These are phyloP conservation scores for Macrochelys suwanniensis DNA, from an alignment of 2,797 vertebrate species.

Conservation along the genomic window DNA sequence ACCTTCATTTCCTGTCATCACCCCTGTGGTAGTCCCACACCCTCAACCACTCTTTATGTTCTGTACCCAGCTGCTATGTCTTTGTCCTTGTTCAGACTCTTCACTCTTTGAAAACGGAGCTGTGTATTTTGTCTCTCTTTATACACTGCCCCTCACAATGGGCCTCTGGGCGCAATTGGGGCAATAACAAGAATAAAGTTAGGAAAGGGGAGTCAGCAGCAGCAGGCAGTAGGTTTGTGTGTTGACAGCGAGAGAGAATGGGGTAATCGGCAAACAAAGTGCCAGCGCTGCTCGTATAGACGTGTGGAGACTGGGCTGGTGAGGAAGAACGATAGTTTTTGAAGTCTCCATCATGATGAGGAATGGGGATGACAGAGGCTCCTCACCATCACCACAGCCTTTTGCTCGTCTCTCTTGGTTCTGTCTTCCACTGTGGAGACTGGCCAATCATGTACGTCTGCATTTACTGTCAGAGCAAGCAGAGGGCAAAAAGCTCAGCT, in stretches of 20 bases:
- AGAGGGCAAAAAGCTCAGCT: rapidly evolving
- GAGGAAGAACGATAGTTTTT: neutral
- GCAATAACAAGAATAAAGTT: neutral
- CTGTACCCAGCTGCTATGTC: no score
- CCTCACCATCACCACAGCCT: rapidly evolving
- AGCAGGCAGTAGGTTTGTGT: rapidly evolving
- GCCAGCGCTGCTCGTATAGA: neutral
- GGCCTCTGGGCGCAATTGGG: neutral
- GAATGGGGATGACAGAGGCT: neutral
- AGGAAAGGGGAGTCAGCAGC: rapidly evolving
- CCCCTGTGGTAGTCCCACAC: neutral
- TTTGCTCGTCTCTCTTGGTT: neutral
- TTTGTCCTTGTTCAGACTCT: neutral
- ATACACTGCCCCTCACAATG: neutral
- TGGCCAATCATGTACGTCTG: rapidly evolving
- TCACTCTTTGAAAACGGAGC: neutral
- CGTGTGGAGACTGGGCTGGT: neutral
- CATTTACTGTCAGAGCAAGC: neutral
- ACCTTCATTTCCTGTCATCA: neutral
- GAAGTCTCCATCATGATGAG: neutral
- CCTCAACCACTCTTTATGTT: neutral
- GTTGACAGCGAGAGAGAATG: rapidly evolving
- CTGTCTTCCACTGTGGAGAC: neutral
- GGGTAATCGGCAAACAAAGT: neutral
- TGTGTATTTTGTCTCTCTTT: rapidly evolving